Evolutionary conservation across 2,888 invertebrate genomes (phyloP), one percentile per base, ranked within the genome.

Genomic region (Lucinisca nassula): DNA sequence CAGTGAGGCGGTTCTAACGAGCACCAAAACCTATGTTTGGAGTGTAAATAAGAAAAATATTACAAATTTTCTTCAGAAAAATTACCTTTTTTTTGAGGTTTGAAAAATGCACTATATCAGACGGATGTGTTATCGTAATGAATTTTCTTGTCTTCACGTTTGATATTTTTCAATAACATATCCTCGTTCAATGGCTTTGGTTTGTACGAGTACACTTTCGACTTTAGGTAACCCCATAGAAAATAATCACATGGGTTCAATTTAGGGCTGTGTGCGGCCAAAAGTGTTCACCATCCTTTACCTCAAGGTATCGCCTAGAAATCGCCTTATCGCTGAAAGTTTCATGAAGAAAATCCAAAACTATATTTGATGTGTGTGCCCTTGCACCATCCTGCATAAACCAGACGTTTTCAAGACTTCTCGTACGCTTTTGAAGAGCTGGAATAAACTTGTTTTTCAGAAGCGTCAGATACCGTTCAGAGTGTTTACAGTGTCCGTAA

Each of bases 341-440:
- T 74, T 80, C 55, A 12, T 67, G 76, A n/a, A 40, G 40, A 40
- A 10, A 40, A 40, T 40, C 40, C 14, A 40, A 40, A n/a, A n/a
- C n/a, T n/a, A n/a, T n/a, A n/a, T 76, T 77, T 51, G 72, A 82
- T 75, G 76, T 82, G 55, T 76, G 82, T 37, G 82, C 49, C 14
- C 67, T 75, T 14, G 76, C 76, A 82, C 82, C 45, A 76, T 82
- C 77, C 27, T 75, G 76, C 67, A 82, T 81, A 24, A 74, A 75
- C 40, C 40, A 40, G 14, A 14, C 40, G 14, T 40, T 40, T 40
- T 40, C 8, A 40, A 40, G 6, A 40, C 14, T 14, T 40, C 14
- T n/a, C n/a, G 76, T 21, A 32, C 30, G 76, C 37, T 82, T 82
- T 6, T 24, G 51, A 30, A 76, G 72, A 4, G 72, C 77, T 6